phyloP scores from a whole-genome alignment of 2,113 vertebrate species.

The Thermophis baileyi region DNA sequence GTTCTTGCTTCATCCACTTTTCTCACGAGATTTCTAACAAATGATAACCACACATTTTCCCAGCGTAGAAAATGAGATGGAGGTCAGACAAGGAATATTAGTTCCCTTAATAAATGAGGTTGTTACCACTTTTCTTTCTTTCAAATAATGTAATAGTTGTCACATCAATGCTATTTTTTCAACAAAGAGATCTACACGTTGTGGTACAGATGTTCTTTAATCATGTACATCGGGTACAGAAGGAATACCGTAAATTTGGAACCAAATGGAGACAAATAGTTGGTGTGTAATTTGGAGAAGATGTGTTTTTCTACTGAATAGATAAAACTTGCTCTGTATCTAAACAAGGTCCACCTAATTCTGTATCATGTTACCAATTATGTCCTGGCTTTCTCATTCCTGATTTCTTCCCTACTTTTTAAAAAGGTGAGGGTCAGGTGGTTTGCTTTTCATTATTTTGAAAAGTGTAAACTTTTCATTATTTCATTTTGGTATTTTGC shows the following conservation, averaged over 20 bases:
- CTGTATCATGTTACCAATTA: neutral
- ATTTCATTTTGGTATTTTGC: too few species aligned
- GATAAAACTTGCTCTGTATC: neutral
- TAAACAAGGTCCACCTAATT: neutral
- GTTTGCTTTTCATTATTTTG: neutral
- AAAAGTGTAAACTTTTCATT: neutral
- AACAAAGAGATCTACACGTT: neutral
- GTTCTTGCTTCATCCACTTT: neutral
- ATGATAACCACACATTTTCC: neutral
- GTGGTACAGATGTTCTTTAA: neutral
- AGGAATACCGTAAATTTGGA: neutral
- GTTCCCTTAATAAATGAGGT: neutral
- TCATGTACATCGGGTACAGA: neutral
- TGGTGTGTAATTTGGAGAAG: neutral
- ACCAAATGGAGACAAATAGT: neutral
- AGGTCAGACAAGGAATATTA: neutral
- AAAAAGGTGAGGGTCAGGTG: neutral
- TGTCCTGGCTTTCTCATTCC: neutral
- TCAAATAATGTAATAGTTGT: neutral
- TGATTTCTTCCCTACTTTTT: neutral
- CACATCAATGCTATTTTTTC: neutral
- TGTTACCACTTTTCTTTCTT: neutral
- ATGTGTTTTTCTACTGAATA: neutral
- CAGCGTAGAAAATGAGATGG: neutral
- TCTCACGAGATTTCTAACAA: neutral